phyloP scores from a whole-genome alignment of 2,113 vertebrate species.

The Cricetomys ansorgei region DNA sequence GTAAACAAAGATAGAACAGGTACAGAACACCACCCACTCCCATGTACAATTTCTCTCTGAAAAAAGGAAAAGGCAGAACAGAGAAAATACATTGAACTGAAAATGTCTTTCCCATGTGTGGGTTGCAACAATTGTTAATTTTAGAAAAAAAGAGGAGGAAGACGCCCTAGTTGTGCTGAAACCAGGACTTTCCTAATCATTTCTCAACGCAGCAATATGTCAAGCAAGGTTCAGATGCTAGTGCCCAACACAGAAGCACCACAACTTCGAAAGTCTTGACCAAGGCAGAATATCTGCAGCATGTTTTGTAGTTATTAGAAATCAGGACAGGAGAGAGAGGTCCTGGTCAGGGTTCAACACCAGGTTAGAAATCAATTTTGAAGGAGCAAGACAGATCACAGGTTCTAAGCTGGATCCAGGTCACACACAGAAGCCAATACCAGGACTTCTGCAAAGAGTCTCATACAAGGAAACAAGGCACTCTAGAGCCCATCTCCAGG shows the following conservation, averaged over 20 bases:
- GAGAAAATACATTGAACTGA: neutral
- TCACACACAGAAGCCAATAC: neutral
- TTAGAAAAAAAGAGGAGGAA: neutral
- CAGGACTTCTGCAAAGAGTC: neutral
- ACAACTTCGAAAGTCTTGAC: slow-evolving; percentile 25
- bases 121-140: neutral
- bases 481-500: neutral
- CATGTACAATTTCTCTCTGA: neutral
- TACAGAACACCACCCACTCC: neutral
- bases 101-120: neutral
- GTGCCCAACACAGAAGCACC: neutral
- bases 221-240: slow-evolving; percentile 17
- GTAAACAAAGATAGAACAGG: neutral
- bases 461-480: neutral
- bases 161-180: neutral
- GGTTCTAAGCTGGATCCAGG: neutral
- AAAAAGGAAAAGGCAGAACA: neutral
- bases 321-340: neutral
- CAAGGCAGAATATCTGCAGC: neutral
- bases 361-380: neutral
- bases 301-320: neutral
- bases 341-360: neutral
- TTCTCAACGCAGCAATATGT: neutral
- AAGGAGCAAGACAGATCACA: neutral
- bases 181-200: neutral